Evolutionary conservation across 1,140 invertebrate genomes (phyloP).

Genomic region (Bombus superbus): DNA sequence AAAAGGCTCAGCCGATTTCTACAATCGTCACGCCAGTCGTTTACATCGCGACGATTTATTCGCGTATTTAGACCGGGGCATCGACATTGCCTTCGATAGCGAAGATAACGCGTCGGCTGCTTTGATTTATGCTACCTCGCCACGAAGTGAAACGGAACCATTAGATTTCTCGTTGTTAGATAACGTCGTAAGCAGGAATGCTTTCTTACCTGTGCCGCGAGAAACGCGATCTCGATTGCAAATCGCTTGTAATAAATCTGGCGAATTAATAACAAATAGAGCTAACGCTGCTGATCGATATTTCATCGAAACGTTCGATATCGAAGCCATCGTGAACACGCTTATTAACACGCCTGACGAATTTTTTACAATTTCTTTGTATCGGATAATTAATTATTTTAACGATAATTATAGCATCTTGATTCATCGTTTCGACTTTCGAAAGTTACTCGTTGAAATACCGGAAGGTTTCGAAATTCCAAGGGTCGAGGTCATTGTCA

Average conservation of each 20-base stretch:
- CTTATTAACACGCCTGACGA: too few species aligned
- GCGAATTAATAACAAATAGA: background rate
- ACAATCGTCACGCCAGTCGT: background rate
- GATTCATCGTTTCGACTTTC: background rate
- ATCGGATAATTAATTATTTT: too few species aligned
- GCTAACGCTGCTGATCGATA: background rate
- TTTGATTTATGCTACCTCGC: slow-evolving; percentile 36
- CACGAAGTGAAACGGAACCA: slow-evolving; percentile 49
- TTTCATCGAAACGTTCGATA: background rate
- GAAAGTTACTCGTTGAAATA: background rate
- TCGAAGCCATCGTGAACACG: background rate
- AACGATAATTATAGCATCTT: too few species aligned
- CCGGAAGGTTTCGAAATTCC: background rate
- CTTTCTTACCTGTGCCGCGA: slow-evolving; percentile 36
- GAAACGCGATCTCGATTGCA: slow-evolving; percentile 38
- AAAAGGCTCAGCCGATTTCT: background rate
- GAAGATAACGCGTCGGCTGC: slow-evolving; percentile 8
- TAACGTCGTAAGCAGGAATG: slow-evolving; percentile 43
- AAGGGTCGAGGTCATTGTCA: background rate
- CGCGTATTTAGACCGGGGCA: background rate
- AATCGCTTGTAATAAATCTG: slow-evolving; percentile 15
- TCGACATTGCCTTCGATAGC: background rate
- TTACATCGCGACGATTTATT: background rate
- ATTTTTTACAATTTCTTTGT: too few species aligned
- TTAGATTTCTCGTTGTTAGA: slow-evolving; percentile 53